A percentile compares a stretch with the other conserved stretches of the same genome.
These are phyloP conservation scores for Mustela lutreola DNA, from an alignment of 2,113 vertebrate species.

Conservation along the genomic window DNA sequence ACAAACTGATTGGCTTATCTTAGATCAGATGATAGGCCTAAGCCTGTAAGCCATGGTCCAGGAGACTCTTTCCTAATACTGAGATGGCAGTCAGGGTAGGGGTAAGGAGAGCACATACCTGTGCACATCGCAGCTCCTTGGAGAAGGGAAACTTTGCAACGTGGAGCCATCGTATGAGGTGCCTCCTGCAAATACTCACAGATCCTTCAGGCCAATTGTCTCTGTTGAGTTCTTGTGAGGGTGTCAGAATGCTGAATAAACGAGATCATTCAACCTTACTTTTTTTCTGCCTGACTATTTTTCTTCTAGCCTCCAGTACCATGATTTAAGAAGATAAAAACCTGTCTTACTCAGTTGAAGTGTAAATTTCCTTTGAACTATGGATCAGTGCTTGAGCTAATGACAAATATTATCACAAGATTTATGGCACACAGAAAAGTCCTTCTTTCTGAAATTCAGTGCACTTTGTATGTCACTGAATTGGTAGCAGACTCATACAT, in stretches of 20 bases:
- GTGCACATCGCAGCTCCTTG: neutral
- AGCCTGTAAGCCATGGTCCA: neutral
- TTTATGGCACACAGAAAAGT: conserved; percentile 38
- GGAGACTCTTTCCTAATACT: neutral
- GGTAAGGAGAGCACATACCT: neutral
- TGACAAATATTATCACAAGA: conserved; percentile 72
- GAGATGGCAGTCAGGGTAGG: neutral
- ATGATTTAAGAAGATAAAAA: conserved; percentile 69
- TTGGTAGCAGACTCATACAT: conserved; percentile 15
- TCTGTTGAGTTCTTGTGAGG: neutral
- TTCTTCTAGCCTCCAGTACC: conserved; percentile 28
- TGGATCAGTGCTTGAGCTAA: conserved; percentile 62
- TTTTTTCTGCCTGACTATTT: neutral
- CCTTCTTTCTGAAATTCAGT: conserved; percentile 47
- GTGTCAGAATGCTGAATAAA: conserved; percentile 34
- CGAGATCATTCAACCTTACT: neutral
- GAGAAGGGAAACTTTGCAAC: neutral
- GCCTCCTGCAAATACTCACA: neutral
- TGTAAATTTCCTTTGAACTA: conserved; percentile 68
- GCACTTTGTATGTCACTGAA: conserved; percentile 41
- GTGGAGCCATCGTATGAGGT: neutral
- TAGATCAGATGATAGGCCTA: neutral
- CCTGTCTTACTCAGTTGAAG: conserved; percentile 51
- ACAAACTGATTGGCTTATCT: neutral
- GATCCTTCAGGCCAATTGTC: neutral